Evolutionary conservation across 2,797 vertebrate genomes (phyloP).

Genomic region (Triplophysa yarkandensis): DNA sequence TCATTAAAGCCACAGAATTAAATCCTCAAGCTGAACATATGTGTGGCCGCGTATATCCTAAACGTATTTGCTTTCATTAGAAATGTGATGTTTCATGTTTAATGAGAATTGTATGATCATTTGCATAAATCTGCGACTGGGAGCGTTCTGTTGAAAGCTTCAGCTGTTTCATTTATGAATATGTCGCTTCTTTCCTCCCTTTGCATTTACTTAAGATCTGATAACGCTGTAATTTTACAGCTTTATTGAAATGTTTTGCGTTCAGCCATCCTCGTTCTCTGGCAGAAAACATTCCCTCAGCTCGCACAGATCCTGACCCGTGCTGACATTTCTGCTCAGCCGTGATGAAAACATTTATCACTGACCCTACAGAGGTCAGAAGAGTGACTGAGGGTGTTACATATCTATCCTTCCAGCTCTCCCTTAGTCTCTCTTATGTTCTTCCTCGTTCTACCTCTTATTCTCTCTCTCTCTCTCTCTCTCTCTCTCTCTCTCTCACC

Average conservation of each 20-base stretch:
- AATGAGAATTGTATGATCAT: slow-evolving; percentile 70
- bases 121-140: slow-evolving; percentile 78
- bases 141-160: slow-evolving; percentile 37
- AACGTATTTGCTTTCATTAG: background rate
- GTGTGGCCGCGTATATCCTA: background rate
- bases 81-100: slow-evolving; percentile 1
- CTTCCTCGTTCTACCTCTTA: slow-evolving; percentile 14
- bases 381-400: slow-evolving; percentile 42
- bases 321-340: slow-evolving; percentile 51
- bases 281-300: slow-evolving; percentile 32
- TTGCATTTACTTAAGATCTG: slow-evolving; percentile 50
- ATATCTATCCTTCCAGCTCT: slow-evolving; percentile 44
- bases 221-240: slow-evolving; percentile 52
- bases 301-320: slow-evolving; percentile 37
- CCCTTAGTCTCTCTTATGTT: background rate
- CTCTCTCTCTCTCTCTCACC: slow-evolving; percentile 9
- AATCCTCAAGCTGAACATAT: slow-evolving; percentile 77
- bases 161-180: slow-evolving; percentile 39
- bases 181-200: slow-evolving; percentile 24
- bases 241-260: slow-evolving; percentile 52
- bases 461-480: background rate
- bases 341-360: slow-evolving; percentile 51
- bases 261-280: slow-evolving; percentile 43
- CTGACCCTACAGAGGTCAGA: slow-evolving; percentile 48
- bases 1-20: slow-evolving; percentile 79